Evolutionary conservation across 2,797 vertebrate genomes (phyloP).

Genomic region (Coregonus ussuriensis): DNA sequence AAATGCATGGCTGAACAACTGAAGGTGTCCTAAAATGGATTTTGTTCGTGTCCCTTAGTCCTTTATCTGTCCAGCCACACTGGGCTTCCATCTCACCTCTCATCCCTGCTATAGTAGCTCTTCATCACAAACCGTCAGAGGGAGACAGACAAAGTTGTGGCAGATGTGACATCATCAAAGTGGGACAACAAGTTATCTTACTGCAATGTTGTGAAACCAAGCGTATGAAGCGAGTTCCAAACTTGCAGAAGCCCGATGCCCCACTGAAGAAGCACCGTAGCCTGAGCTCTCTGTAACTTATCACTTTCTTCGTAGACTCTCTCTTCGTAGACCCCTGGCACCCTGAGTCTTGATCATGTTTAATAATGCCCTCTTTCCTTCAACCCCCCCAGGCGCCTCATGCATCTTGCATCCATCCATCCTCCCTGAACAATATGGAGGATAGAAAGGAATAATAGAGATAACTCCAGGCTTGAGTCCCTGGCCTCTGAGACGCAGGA

Average conservation of each 20-base stretch:
- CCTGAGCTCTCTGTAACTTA: neutral
- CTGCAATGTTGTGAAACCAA: no score
- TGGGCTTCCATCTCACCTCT: neutral
- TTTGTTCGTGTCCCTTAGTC: neutral
- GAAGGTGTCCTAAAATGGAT: neutral
- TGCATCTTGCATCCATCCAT: conserved; percentile 46
- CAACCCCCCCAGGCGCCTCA: conserved; percentile 23
- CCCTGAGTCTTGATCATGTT: conserved; percentile 37
- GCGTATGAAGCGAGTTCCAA: no score
- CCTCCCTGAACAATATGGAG: conserved; percentile 55
- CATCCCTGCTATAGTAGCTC: neutral
- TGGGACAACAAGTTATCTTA: no score
- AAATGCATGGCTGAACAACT: neutral
- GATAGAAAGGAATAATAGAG: conserved; percentile 75
- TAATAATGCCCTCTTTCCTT: conserved; percentile 27
- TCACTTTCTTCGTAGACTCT: neutral
- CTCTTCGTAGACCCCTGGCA: conserved; percentile 19
- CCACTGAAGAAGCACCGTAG: neutral
- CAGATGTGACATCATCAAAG: neutral
- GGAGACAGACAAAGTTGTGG: neutral
- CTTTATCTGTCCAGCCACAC: neutral
- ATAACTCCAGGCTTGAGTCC: conserved; percentile 43
- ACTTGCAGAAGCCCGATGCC: neutral
- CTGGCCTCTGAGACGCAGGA: conserved; percentile 4
- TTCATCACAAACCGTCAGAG: no score